Evolutionary conservation across 2,888 invertebrate genomes (phyloP).

Genomic region (Dilophus febrilis): DNA sequence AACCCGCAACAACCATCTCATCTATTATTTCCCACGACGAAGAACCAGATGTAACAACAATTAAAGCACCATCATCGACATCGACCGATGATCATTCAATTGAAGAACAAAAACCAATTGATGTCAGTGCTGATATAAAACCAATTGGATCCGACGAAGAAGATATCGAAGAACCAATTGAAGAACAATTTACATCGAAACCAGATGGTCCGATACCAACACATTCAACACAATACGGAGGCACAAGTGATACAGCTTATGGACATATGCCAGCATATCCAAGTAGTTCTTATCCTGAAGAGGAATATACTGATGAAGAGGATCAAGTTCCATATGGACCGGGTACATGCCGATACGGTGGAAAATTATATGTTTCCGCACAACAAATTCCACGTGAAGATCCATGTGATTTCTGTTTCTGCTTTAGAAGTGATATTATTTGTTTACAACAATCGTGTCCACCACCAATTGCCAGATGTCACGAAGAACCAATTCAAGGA

Average conservation of each 20-base stretch:
- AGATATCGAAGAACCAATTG: background rate
- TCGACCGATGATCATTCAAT: constrained; percentile 13
- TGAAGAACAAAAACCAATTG: constrained; percentile 4
- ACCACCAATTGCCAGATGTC: constrained; percentile 80
- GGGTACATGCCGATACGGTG: constrained; percentile 81
- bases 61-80: constrained; percentile 24
- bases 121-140: constrained; percentile 5
- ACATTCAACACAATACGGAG: background rate
- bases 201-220: background rate
- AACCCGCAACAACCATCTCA: background rate
- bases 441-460: constrained; percentile 91
- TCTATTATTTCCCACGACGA: background rate
- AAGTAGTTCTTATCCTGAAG: constrained; percentile 30
- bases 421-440: constrained; percentile 89
- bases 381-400: constrained; percentile 90
- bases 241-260: constrained; percentile 6
- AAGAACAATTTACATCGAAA: background rate
- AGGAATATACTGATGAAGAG: constrained; percentile 49
- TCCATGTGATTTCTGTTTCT: constrained; percentile 93
- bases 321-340: constrained; percentile 65
- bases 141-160: constrained; percentile 1
- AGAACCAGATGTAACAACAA: constrained; percentile 3
- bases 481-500: constrained; percentile 80
- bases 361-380: constrained; percentile 83
- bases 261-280: constrained; percentile 15